These are phyloP conservation scores for Labroides dimidiatus DNA, from an alignment of 2,797 vertebrate species.

Conservation along the genomic window DNA sequence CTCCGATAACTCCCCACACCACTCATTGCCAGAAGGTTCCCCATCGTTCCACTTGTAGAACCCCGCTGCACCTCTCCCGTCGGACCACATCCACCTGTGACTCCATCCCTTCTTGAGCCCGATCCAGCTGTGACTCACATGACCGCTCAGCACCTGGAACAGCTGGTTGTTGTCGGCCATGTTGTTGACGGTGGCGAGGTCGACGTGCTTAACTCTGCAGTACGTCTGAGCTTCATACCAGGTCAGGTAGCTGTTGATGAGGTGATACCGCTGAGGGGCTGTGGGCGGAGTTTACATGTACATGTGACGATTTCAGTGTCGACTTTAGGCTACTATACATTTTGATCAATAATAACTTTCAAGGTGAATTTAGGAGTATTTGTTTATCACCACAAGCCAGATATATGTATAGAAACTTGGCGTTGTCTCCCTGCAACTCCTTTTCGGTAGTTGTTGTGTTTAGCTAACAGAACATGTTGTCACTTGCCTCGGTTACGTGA, in stretches of 20 bases:
- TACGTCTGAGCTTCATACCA: slow-evolving; percentile 61
- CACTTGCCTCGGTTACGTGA: too few relatives aligned
- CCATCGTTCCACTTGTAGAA: rapidly evolving
- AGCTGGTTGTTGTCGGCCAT: neutral
- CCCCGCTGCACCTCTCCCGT: neutral
- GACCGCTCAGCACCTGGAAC: neutral
- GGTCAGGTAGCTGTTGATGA: slow-evolving; percentile 14
- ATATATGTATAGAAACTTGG: too few relatives aligned
- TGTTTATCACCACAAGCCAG: too few relatives aligned
- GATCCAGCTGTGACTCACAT: slow-evolving; percentile 36
- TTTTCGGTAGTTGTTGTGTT: too few relatives aligned
- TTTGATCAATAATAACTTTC: too few relatives aligned
- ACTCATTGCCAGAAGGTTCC: neutral
- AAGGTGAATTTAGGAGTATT: too few relatives aligned
- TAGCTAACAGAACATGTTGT: too few relatives aligned
- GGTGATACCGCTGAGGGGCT: slow-evolving; percentile 28
- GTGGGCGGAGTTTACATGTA: neutral
- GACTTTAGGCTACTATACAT: neutral
- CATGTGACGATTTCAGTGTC: too few relatives aligned
- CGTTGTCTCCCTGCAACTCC: too few relatives aligned
- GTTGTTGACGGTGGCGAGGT: slow-evolving; percentile 51
- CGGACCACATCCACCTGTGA: slow-evolving; percentile 37
- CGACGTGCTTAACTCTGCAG: slow-evolving; percentile 54
- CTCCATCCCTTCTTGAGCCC: slow-evolving; percentile 22
- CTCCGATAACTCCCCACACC: neutral